These are phyloP conservation scores for Parauchenoglanis punctatus DNA, from an alignment of 2,797 vertebrate species.

Conservation along the genomic window DNA sequence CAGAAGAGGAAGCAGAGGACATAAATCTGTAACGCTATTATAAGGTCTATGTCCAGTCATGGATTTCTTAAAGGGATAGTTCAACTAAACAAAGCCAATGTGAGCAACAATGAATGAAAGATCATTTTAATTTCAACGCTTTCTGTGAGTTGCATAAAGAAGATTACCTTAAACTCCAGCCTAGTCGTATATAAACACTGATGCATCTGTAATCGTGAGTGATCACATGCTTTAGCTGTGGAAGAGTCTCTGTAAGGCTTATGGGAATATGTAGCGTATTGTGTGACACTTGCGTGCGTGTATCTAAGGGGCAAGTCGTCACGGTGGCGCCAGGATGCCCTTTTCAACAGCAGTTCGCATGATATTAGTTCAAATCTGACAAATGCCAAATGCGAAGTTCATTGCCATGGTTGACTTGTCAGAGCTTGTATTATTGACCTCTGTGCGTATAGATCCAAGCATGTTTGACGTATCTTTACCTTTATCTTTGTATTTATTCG, in stretches of 20 bases:
- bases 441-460: conserved; percentile 25
- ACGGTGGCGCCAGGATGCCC: conserved; percentile 12
- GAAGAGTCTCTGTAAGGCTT: neutral
- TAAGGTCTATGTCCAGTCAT: conserved; percentile 10
- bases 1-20: conserved; percentile 35
- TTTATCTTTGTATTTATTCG: conserved; percentile 24
- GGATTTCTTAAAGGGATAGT: conserved; percentile 21
- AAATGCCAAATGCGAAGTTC: conserved; percentile 46
- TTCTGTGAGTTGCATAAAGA: neutral
- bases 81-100: neutral
- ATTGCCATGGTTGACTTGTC: conserved; percentile 37
- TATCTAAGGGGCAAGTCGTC: neutral
- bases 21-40: conserved; percentile 41
- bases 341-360: conserved; percentile 47
- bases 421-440: conserved; percentile 10
- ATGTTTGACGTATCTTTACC: conserved; percentile 37
- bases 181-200: neutral
- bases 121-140: neutral
- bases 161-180: neutral
- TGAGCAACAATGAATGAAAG: neutral
- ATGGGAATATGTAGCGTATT: neutral
- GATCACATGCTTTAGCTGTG: neutral
- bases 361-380: conserved; percentile 45
- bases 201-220: neutral
- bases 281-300: neutral